phyloP scores from a whole-genome alignment of 2,797 vertebrate species.

The Spondyliosoma cantharus region DNA sequence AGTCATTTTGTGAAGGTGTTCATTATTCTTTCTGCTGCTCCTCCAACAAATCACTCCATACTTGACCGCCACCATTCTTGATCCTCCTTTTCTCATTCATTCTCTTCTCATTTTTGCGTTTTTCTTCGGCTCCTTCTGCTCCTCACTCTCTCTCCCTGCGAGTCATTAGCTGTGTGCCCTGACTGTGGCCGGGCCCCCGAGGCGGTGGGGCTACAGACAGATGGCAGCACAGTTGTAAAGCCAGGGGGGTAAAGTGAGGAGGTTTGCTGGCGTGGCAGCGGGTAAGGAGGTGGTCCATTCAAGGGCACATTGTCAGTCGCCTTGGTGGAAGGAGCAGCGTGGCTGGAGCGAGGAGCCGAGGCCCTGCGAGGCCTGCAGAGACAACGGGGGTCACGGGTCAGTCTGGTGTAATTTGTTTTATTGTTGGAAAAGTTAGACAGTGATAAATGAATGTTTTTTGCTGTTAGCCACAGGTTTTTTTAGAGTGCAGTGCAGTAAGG shows the following conservation, averaged over 20 bases:
- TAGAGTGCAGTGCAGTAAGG: background rate
- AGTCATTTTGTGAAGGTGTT: constrained; percentile 19
- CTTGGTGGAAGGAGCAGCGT: constrained; percentile 39
- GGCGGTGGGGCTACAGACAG: constrained; percentile 78
- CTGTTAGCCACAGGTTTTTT: background rate
- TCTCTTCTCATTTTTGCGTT: constrained; percentile 10
- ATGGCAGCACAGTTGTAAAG: constrained; percentile 84
- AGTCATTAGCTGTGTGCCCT: constrained; percentile 58
- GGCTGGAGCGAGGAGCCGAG: constrained; percentile 15
- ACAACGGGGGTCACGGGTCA: constrained; percentile 25
- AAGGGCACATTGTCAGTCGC: constrained; percentile 68
- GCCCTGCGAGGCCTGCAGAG: constrained; percentile 23
- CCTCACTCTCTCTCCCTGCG: constrained; percentile 35
- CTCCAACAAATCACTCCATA: constrained; percentile 17
- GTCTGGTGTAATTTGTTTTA: constrained; percentile 43
- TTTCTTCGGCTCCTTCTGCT: constrained; percentile 32
- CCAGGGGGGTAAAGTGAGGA: constrained; percentile 77
- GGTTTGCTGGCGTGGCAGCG: constrained; percentile 66
- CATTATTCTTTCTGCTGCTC: constrained; percentile 13
- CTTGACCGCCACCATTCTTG: constrained; percentile 30
- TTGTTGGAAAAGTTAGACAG: background rate
- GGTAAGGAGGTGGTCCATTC: constrained; percentile 67
- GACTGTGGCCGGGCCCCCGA: constrained; percentile 68
- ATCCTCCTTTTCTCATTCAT: constrained; percentile 34
- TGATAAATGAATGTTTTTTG: background rate